Evolutionary conservation across 2,797 vertebrate genomes (phyloP), one percentile per base, ranked within the genome.

Genomic region (Chrosomus eos): DNA sequence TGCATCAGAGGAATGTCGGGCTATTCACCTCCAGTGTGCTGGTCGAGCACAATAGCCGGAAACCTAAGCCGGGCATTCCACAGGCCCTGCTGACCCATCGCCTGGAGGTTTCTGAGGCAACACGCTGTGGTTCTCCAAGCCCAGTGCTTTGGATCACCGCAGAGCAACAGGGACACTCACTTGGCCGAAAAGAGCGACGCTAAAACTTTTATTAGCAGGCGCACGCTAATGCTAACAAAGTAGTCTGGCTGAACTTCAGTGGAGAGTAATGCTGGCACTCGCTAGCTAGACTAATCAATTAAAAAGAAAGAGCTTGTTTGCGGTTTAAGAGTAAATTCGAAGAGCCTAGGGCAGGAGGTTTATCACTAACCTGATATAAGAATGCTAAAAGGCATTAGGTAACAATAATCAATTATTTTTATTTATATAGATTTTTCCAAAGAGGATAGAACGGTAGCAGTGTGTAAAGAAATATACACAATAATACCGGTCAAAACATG

Each of bases 41-140:
- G 68, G 90, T 68, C 16, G 26, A 87, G 81, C 87, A 95, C 94
- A 95, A 94, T 94, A 86, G 92, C 88, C 93, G 93, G 93, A 94
- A 93, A 91, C 92, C 7, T 74, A 82, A 80, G 88, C 85, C 86
- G 88, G 88, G 88, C 94, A 95, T 95, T 95, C 94, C 94, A 92
- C 85, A 89, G 89, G 92, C 85, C 80, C 89, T 66, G 74, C 88
- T 87, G 92, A 93, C 90, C 88, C 89, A 94, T 94, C 87, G 90
- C 93, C 89, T 90, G 90, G 92, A 95, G 91, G 93, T 95, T 94
- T 93, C 95, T 92, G 91, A 89, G 93, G 93, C 93, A 95, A 95
- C 94, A 82, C 88, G 78, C 87, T 80, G 80, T 73, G 43, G 81
- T 80, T 86, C 80, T 89, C 88, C 89, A 86, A 90, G 75, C 88